These are phyloP conservation scores for Phrynocephalus versicolor DNA, from an alignment of 2,113 vertebrate genomes.

Conservation along the genomic window DNA sequence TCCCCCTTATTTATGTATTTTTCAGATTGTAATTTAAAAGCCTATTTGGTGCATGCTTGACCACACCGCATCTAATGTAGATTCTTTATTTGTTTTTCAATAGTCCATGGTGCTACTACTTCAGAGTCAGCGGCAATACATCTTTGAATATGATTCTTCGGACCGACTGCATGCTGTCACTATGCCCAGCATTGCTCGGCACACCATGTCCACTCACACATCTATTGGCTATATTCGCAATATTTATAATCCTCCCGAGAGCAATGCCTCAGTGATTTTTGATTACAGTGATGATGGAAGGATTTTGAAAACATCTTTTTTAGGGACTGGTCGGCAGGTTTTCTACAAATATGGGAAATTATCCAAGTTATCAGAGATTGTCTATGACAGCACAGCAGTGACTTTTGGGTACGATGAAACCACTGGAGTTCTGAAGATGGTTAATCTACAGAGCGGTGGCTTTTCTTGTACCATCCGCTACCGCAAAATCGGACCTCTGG, in stretches of 20 bases:
- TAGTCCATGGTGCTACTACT: conserved; percentile 98
- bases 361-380: conserved; percentile 91
- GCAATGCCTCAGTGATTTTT: conserved; percentile 95
- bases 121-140: conserved; percentile 95
- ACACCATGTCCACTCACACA: conserved; percentile 96
- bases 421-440: conserved; percentile 95
- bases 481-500: conserved; percentile 92
- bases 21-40: conserved; percentile 25
- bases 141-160: conserved; percentile 94
- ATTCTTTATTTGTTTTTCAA: conserved; percentile 38
- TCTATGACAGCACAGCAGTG: conserved; percentile 95
- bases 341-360: conserved; percentile 98
- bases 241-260: conserved; percentile 95
- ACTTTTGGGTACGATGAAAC: conserved; percentile 97
- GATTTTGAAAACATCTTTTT: conserved; percentile 87
- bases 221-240: conserved; percentile 97
- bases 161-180: conserved; percentile 92
- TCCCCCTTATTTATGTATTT: conserved; percentile 13
- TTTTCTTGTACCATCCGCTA: conserved; percentile 98
- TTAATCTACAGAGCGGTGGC: conserved; percentile 94
- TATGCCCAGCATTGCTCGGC: conserved; percentile 97
- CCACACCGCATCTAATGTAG: not conserved
- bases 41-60: conserved; percentile 7
- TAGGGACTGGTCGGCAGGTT: conserved; percentile 93
- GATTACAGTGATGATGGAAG: conserved; percentile 94